A percentile compares a stretch with the other conserved stretches of the same genome.
Evolutionary conservation across 2,797 vertebrate species (phyloP).

Genomic region (Rhynchotus rufescens): DNA sequence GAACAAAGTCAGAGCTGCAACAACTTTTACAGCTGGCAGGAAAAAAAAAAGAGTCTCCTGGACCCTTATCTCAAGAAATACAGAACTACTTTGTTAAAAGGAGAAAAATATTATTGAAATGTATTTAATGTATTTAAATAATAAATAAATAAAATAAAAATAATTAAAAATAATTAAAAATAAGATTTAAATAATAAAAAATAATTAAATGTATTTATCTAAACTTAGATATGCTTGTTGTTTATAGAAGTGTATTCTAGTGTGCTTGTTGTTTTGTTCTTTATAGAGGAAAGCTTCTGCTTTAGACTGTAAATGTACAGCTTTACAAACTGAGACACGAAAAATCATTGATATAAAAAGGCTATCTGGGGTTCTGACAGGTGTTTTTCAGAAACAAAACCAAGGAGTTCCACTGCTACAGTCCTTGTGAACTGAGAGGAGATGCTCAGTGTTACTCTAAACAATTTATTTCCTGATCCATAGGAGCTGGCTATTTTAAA

Average conservation of each 20-base stretch:
- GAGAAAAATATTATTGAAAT: background rate
- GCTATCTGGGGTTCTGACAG: background rate
- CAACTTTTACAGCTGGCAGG: slow-evolving; percentile 12
- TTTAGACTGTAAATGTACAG: background rate
- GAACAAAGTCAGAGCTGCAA: background rate
- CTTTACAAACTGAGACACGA: background rate
- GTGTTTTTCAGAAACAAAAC: background rate
- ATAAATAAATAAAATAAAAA: too few species aligned
- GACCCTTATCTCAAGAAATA: background rate
- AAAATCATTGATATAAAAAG: background rate
- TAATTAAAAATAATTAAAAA: too few species aligned
- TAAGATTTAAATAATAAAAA: too few species aligned
- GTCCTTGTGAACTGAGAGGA: background rate
- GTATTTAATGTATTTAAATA: background rate
- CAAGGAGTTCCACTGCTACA: too few species aligned
- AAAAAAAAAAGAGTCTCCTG: background rate
- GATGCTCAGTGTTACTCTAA: background rate
- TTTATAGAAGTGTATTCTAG: background rate
- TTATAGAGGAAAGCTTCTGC: too few species aligned
- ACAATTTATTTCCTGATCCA: background rate
- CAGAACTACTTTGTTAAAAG: background rate
- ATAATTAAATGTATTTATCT: background rate
- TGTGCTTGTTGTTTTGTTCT: too few species aligned
- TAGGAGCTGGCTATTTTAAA: background rate
- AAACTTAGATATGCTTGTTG: background rate